These are phyloP conservation scores for Biston stratarius DNA, from an alignment of 2,888 invertebrate species.

Conservation along the genomic window DNA sequence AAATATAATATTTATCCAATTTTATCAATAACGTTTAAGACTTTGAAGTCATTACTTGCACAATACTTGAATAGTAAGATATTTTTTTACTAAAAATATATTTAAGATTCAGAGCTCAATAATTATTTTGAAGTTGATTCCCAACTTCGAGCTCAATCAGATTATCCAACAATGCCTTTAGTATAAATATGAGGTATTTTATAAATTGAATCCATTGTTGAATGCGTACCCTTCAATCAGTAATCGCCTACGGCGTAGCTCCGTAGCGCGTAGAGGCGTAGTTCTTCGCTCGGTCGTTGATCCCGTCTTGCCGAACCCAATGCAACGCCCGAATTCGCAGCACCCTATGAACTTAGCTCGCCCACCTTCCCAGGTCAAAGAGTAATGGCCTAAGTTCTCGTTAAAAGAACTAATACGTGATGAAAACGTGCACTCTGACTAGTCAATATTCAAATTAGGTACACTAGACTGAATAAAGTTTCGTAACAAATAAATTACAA, in stretches of 20 bases:
- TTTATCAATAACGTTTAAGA: no score
- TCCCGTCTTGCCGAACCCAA: slow-evolving; percentile 68
- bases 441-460: not conserved
- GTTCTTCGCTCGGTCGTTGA: slow-evolving; percentile 79
- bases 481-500: not conserved
- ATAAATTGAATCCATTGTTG: slow-evolving; percentile 9
- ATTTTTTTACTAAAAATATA: no score
- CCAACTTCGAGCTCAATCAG: not conserved
- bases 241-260: slow-evolving; percentile 78
- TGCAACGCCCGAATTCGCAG: slow-evolving; percentile 71
- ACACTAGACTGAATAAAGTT: not conserved
- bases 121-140: not conserved
- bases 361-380: slow-evolving; percentile 68
- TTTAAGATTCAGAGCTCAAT: not conserved
- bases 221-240: slow-evolving; percentile 35
- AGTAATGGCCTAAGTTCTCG: slow-evolving; percentile 58
- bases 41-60: no score
- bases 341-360: slow-evolving; percentile 70
- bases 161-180: not conserved
- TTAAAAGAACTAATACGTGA: not conserved
- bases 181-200: not conserved
- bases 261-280: slow-evolving; percentile 70
- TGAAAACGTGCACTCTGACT: slow-evolving; percentile 2
- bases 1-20: no score
- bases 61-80: no score